Base-by-base conservation (phyloP, 2,797 vertebrate genomes). In the Austrolebias charrua region DNA sequence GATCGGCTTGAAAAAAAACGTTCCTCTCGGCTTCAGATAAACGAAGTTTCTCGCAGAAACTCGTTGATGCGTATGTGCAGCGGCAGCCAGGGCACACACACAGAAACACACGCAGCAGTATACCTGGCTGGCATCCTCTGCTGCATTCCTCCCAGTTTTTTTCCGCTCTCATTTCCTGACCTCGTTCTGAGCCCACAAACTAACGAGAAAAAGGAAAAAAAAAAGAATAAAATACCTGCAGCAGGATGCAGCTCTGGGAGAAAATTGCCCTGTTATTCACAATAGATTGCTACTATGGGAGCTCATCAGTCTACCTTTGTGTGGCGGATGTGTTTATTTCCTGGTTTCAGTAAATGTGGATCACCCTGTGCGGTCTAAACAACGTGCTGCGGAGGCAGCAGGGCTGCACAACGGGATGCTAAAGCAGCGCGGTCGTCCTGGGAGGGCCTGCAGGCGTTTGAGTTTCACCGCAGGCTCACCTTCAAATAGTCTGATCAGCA, bases 91-190 rank as follows among this genome's bases (percentile, higher is more conserved):
- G 75, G 63, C 56, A n/a, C n/a, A n/a, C n/a, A n/a, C n/a, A n/a
- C n/a, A n/a, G n/a, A n/a, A n/a, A 59, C 47, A 81, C 77, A 74
- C 63, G 10, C 66, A 76, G 59, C 68, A 75, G 81, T 85, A 79
- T 83, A 90, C 87, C 89, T 90, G 86, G 84, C 79, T 86, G 82
- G 71, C 78, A 48, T 70, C 59, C 55, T 42, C 67, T 64, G 60
- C 77, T 65, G 71, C 86, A 90, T 89, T 90, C 89, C 85, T 75
- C 60, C 12, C 54, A 62, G 69, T 38, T 38, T 86, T 85, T 89
- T 86, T 85, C 85, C 82, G 56, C 80, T 82, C 86, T 85, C 81
- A 78, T 86, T 89, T 89, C 88, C 86, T 86, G 85, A 86, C 85
- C 81, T 87, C 83, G 76, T 84, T 88, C 84, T 29, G 78, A 69